Evolutionary conservation across 1,140 invertebrate species (phyloP).

Genomic region (Tetragonula clypearis): DNA sequence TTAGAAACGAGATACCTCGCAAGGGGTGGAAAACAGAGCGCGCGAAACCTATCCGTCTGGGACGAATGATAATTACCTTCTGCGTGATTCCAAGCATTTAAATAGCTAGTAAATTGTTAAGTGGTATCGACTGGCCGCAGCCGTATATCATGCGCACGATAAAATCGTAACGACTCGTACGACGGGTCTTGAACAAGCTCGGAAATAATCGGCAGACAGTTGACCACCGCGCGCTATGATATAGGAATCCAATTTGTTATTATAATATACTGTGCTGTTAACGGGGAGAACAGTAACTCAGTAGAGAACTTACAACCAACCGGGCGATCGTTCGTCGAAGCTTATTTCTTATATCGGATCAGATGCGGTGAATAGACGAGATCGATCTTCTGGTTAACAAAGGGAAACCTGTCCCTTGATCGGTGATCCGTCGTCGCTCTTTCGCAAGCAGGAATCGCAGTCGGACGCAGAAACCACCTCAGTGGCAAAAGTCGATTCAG

Average conservation of each 20-base stretch:
- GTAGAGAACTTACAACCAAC: not conserved
- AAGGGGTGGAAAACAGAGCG: conserved; percentile 10
- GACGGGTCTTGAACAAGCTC: conserved; percentile 21
- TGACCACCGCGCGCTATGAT: conserved; percentile 31
- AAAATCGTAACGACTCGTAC: conserved; percentile 50
- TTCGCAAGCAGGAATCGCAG: not conserved
- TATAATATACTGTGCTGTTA: conserved; percentile 43
- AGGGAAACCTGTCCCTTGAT: not conserved
- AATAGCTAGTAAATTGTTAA: conserved; percentile 44
- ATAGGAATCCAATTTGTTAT: conserved; percentile 50
- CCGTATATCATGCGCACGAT: conserved; percentile 47
- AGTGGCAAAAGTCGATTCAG: no score
- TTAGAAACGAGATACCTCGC: conserved; percentile 44
- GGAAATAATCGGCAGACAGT: conserved; percentile 40
- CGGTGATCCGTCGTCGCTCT: not conserved
- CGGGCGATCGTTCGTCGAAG: not conserved
- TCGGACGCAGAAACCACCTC: no score
- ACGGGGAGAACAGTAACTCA: conserved; percentile 14
- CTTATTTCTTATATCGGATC: not conserved
- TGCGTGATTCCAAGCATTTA: conserved; percentile 52
- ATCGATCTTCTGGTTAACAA: conserved; percentile 20
- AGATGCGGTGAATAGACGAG: conserved; percentile 7
- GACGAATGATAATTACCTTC: conserved; percentile 57
- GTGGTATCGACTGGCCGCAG: conserved; percentile 35
- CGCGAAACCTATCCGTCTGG: conserved; percentile 53